phyloP scores from a whole-genome alignment of 2,888 invertebrate species.

The Eucera pruinosa region DNA sequence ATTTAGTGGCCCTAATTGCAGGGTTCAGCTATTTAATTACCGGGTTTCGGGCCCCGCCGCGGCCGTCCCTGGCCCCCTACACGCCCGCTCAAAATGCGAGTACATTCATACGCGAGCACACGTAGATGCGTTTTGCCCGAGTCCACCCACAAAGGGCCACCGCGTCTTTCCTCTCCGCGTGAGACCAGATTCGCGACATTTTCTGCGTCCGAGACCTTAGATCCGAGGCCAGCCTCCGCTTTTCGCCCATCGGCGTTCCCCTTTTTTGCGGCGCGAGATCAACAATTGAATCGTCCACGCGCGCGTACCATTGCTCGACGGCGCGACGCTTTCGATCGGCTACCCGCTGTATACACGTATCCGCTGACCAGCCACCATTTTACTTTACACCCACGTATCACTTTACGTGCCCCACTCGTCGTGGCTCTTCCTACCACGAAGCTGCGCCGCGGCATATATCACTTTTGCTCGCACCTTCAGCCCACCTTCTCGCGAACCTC shows the following conservation, averaged over 20 bases:
- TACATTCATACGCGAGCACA: constrained; percentile 71
- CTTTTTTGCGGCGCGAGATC: not conserved
- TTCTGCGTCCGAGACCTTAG: no score
- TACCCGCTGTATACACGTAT: constrained; percentile 54
- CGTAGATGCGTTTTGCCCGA: constrained; percentile 54
- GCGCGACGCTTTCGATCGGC: constrained; percentile 66
- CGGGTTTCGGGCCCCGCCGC: constrained; percentile 85
- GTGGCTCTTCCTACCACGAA: constrained; percentile 69
- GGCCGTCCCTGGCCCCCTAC: constrained; percentile 67
- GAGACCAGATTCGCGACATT: constrained; percentile 11
- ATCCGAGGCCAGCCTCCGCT: no score
- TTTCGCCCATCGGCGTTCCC: no score
- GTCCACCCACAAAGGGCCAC: constrained; percentile 67
- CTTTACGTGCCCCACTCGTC: constrained; percentile 72
- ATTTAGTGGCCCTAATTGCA: constrained; percentile 95
- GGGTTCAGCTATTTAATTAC: constrained; percentile 93
- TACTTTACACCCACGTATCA: constrained; percentile 82
- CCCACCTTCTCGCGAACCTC: constrained; percentile 66
- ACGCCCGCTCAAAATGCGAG: constrained; percentile 74
- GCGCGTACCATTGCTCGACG: no score
- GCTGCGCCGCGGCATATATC: constrained; percentile 78
- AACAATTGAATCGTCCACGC: no score
- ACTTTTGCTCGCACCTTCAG: constrained; percentile 75
- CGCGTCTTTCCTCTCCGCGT: constrained; percentile 4
- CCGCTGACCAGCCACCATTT: constrained; percentile 78